Percentiles rank a stretch among this genome's conserved stretches.
These are phyloP conservation scores for Meandrina meandrites DNA, from an alignment of 92 coral and sea anemone genomes.

Conservation along the genomic window DNA sequence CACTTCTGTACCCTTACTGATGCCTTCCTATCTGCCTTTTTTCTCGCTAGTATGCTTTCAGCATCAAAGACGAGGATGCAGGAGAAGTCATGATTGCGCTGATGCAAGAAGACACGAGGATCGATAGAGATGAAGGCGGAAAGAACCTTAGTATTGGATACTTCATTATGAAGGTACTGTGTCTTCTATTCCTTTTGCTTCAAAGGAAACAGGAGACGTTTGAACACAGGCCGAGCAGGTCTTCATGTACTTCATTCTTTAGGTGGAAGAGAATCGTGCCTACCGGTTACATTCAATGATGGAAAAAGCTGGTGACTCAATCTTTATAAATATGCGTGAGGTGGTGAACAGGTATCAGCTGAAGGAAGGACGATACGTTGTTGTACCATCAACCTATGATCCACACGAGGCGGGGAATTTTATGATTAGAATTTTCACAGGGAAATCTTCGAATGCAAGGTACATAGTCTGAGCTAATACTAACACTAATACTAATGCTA, in stretches of 20 bases:
- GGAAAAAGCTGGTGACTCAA: constrained; percentile 88
- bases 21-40: background rate
- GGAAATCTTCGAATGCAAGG: constrained; percentile 77
- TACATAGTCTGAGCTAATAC: constrained; percentile 27
- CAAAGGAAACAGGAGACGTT: too few relatives aligned
- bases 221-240: too few relatives aligned
- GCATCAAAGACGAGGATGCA: constrained; percentile 71
- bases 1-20: background rate
- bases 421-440: constrained; percentile 84
- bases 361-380: constrained; percentile 81
- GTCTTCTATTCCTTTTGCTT: too few relatives aligned
- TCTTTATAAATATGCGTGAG: constrained; percentile 93
- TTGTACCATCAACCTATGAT: constrained; percentile 93
- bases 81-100: constrained; percentile 82
- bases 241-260: background rate
- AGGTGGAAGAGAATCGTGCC: constrained; percentile 96
- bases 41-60: constrained; percentile 73
- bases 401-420: constrained; percentile 77
- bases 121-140: constrained; percentile 79
- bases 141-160: constrained; percentile 89
- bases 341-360: constrained; percentile 81
- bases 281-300: constrained; percentile 85
- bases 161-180: constrained; percentile 86
- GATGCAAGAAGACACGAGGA: constrained; percentile 94
- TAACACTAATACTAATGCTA: too few relatives aligned